Evolutionary conservation across 2,797 vertebrate genomes (phyloP).

Genomic region (Rhinoraja longicauda): DNA sequence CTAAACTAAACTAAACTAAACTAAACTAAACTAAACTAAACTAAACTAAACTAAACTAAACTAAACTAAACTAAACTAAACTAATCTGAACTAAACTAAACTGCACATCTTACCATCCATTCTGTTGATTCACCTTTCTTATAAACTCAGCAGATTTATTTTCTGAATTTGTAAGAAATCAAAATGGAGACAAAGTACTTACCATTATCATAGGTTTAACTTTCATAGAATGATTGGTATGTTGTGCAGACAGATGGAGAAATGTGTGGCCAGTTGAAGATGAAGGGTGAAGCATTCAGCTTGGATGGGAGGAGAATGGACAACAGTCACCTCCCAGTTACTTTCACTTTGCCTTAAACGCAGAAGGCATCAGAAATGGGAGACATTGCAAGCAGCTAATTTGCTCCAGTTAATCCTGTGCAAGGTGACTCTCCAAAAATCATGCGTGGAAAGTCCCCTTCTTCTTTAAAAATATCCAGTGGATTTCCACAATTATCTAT

Average conservation of each 20-base stretch:
- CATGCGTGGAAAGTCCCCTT: neutral
- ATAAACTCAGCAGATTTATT: neutral
- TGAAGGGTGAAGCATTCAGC: neutral
- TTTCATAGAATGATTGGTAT: neutral
- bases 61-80: too few species aligned
- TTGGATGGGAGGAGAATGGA: neutral
- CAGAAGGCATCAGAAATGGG: neutral
- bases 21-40: neutral
- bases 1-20: too few species aligned
- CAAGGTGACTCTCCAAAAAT: neutral
- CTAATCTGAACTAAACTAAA: neutral
- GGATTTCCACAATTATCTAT: too few species aligned
- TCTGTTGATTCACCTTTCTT: neutral
- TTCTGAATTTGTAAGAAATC: neutral
- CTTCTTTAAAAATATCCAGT: neutral
- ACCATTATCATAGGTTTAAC: neutral
- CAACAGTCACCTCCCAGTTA: neutral
- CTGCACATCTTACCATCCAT: neutral
- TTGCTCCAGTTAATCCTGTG: neutral
- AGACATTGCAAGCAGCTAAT: neutral
- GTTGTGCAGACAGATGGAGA: neutral
- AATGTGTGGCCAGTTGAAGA: neutral
- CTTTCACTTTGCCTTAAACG: neutral
- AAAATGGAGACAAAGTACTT: neutral
- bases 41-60: too few species aligned